Evolutionary conservation across 2,797 vertebrate species (phyloP).

Genomic region (Artibeus jamaicensis): DNA sequence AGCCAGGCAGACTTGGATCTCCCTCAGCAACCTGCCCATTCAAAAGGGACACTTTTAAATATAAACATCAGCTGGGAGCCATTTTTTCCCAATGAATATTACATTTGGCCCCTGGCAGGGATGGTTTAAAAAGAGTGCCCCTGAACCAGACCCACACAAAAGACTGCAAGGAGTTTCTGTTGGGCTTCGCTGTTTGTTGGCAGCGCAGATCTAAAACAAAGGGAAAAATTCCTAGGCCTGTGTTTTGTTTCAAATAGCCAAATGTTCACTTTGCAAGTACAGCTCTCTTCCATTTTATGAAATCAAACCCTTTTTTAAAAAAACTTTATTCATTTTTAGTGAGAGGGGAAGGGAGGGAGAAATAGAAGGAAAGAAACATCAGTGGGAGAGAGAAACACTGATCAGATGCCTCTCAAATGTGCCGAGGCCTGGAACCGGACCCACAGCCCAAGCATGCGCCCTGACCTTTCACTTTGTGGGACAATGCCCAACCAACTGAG

Average conservation of each 20-base stretch:
- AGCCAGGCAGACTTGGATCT: not conserved
- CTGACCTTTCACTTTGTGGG: too few relatives aligned
- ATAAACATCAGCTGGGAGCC: not conserved
- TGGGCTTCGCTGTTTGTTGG: not conserved
- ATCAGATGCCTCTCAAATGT: too few relatives aligned
- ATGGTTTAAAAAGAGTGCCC: not conserved
- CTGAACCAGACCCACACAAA: not conserved
- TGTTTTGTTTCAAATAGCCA: not conserved
- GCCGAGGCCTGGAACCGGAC: too few relatives aligned
- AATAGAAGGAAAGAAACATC: too few relatives aligned
- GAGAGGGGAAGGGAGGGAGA: too few relatives aligned
- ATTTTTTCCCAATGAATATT: not conserved
- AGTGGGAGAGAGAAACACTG: too few relatives aligned
- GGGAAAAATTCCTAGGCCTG: not conserved
- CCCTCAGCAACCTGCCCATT: not conserved
- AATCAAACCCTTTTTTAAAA: not conserved
- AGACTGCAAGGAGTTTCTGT: rapidly evolving
- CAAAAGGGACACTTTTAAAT: not conserved
- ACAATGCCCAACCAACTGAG: too few relatives aligned
- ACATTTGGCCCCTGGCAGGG: not conserved
- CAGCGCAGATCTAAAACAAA: not conserved
- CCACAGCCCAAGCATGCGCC: too few relatives aligned
- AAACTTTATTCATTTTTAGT: too few relatives aligned
- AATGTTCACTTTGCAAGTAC: not conserved
- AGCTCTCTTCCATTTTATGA: not conserved